Conservation (phyloP, 2,888 invertebrate species). For the Folsomia manolachei region DNA sequence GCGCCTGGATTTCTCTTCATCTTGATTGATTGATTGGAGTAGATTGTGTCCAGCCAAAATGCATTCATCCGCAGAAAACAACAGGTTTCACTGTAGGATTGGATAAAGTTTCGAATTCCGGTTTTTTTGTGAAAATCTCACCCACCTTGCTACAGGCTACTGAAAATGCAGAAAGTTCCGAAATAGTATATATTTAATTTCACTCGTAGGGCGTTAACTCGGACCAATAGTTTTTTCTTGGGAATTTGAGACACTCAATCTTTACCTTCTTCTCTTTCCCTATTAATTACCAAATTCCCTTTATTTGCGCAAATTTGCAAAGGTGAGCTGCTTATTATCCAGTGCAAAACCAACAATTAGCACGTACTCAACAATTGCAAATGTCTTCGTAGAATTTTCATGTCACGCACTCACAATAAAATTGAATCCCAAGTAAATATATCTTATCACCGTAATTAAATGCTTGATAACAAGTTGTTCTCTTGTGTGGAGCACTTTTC, state of each 20-base stretch:
- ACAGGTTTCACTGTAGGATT: background rate
- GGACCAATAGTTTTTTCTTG: background rate
- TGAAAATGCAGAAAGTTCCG: background rate
- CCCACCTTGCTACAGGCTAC: background rate
- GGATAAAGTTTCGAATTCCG: no score
- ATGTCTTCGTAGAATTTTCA: background rate
- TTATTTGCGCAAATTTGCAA: no score
- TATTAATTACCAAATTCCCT: background rate
- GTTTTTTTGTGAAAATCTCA: no score
- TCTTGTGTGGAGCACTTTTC: background rate
- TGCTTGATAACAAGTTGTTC: background rate
- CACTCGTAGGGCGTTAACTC: background rate
- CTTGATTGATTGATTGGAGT: constrained; percentile 10
- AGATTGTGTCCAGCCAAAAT: background rate
- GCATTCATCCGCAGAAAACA: constrained; percentile 1
- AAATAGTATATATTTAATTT: background rate
- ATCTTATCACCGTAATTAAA: background rate
- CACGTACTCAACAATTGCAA: background rate
- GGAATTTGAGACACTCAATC: background rate
- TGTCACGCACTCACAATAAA: background rate
- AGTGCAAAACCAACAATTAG: background rate
- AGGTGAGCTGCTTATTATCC: no score
- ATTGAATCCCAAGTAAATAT: background rate
- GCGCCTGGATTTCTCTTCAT: constrained; percentile 14
- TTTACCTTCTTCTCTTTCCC: background rate